Percentiles rank a stretch among this genome's conserved stretches.
phyloP scores from a whole-genome alignment of 2,888 invertebrate species.

The Limulus polyphemus region DNA sequence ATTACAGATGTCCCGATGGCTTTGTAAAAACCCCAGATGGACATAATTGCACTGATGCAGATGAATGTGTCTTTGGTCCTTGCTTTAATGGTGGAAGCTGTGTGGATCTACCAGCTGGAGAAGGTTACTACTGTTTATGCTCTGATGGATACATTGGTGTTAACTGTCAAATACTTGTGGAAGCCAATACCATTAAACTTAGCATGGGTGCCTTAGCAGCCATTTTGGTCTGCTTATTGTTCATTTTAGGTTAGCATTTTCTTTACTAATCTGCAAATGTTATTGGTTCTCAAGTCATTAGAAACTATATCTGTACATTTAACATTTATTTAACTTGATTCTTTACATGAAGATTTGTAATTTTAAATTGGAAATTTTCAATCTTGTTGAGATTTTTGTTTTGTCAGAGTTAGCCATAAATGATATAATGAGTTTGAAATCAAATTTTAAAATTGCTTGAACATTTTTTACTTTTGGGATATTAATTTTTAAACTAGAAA shows the following conservation, averaged over 20 bases:
- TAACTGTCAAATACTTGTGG: conserved; percentile 84
- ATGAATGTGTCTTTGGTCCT: conserved; percentile 79
- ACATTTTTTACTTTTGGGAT: too few relatives aligned
- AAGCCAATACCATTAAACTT: conserved; percentile 85
- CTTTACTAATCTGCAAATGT: too few relatives aligned
- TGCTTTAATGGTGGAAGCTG: conserved; percentile 87
- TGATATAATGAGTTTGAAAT: too few relatives aligned
- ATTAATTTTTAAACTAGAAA: too few relatives aligned
- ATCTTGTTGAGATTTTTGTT: too few relatives aligned
- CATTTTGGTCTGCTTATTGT: conserved; percentile 86
- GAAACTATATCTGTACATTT: too few relatives aligned
- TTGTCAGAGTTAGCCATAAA: too few relatives aligned
- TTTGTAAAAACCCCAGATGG: conserved; percentile 76
- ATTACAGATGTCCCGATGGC: conserved; percentile 75
- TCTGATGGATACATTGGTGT: conserved; percentile 87
- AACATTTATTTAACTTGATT: too few relatives aligned
- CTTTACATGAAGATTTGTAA: too few relatives aligned
- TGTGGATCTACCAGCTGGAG: conserved; percentile 76
- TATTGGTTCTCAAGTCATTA: too few relatives aligned
- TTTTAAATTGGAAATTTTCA: too few relatives aligned
- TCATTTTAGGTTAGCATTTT: conserved; percentile 58
- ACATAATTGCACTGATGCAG: conserved; percentile 87
- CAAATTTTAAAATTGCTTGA: too few relatives aligned
- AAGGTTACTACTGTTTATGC: conserved; percentile 75
- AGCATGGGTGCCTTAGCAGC: conserved; percentile 95